Base-by-base conservation (phyloP, 2,113 vertebrate genomes). In the Chascanopsetta lugubris region DNA sequence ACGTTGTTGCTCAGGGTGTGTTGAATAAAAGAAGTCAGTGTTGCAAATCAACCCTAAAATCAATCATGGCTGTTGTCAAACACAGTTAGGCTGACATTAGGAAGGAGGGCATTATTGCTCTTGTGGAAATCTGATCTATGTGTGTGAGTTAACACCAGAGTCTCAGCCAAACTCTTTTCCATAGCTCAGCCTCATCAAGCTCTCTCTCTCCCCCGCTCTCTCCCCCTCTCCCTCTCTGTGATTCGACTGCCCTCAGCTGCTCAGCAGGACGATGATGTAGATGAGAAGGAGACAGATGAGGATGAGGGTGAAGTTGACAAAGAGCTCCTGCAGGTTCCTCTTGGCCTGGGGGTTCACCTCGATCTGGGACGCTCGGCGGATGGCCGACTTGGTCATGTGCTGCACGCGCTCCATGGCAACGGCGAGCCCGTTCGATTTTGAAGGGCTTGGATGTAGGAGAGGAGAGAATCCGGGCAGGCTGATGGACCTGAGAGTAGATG, bases 231-330 rank as follows among this genome's bases (percentile, higher is more conserved):
- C n/a, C n/a, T 30, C 29, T 30, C 29, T 30, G 5, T 30, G 29
- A 8, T 8, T 0, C 34, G 4, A 27, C 21, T 8, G 29, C 11
- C 21, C 61, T 90, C 86, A 90, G 83, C 89, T 90, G 83, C 87
- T 93, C 65, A 99, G 94, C 94, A 98, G 94, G 74, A 98, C 94
- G 48, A 99, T 97, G 91, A 99, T 96, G 92, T 97, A 99, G 65
- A 99, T 98, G 82, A 99, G 94, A 65, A 99, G 93, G 81, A 99
- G 96, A 50, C 97, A 99, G 85, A 99, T 99, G 90, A 99, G 91
- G 88, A 99, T 98, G 89, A 99, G 94, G 69, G 94, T 96, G 91
- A 99, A 99, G 91, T 99, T 99, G 92, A 98, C 91, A 64, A 99
- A 99, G 5, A 99, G 95, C 90, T 98, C 96, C 91, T 98, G 97